These are phyloP conservation scores for Cirrhinus molitorella DNA, from an alignment of 2,797 vertebrate species.

Conservation along the genomic window DNA sequence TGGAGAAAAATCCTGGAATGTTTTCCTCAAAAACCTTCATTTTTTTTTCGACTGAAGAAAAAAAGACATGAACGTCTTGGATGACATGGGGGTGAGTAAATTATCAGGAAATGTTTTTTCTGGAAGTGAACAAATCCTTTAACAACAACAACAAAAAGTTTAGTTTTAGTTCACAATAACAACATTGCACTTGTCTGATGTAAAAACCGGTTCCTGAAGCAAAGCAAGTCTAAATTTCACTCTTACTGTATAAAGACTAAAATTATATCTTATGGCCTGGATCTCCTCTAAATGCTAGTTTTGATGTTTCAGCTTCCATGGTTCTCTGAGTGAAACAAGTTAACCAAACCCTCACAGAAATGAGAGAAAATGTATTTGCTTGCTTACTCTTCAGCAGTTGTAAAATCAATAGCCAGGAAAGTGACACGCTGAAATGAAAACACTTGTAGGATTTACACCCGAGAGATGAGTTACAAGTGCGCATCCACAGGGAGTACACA, in stretches of 20 bases:
- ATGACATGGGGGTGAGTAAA: no score
- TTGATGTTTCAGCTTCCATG: conserved; percentile 18
- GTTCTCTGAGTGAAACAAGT: neutral
- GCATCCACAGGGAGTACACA: conserved; percentile 23
- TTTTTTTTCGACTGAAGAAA: no score
- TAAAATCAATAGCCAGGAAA: conserved; percentile 21
- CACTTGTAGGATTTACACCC: conserved; percentile 44
- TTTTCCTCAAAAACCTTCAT: no score
- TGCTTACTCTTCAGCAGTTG: neutral
- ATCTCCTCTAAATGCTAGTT: conserved; percentile 20
- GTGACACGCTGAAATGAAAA: conserved; percentile 21
- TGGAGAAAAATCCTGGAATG: no score
- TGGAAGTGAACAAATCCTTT: neutral
- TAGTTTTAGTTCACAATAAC: neutral
- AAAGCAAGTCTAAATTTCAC: neutral
- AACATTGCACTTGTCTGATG: neutral
- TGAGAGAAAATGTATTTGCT: neutral
- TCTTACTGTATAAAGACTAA: neutral
- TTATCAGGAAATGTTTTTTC: no score
- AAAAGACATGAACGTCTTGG: no score
- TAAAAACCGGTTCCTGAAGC: neutral
- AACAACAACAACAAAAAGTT: neutral
- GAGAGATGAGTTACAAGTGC: conserved; percentile 1
- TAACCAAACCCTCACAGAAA: neutral
- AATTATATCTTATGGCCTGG: neutral